A percentile compares a stretch with the other conserved stretches of the same genome.
Conservation (phyloP, 2,797 vertebrate genomes). For the Erethizon dorsatum region DNA sequence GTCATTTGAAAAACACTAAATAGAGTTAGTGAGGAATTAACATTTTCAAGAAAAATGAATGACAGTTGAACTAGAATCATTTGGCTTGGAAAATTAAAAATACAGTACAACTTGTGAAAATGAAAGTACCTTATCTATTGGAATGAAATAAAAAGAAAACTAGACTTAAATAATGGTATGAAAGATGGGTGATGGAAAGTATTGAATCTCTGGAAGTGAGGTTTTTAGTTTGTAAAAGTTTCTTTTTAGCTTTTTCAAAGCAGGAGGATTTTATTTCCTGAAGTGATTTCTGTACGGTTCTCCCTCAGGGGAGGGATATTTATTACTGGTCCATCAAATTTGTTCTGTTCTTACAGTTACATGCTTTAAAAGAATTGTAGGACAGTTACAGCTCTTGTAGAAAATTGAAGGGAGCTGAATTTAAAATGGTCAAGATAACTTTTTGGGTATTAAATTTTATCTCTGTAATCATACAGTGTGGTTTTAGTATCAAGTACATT, state of each 20-base stretch:
- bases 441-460: not conserved
- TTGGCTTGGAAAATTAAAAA: not conserved
- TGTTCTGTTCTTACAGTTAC: not conserved
- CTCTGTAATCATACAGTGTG: not conserved
- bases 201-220: not conserved
- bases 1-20: not conserved
- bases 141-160: slow-evolving; percentile 45
- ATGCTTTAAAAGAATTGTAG: not conserved
- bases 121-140: not conserved
- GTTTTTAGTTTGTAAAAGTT: not conserved
- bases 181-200: not conserved
- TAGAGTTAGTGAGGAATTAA: slow-evolving; percentile 43
- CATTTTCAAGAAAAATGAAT: slow-evolving; percentile 25
- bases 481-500: slow-evolving; percentile 64
- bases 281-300: not conserved
- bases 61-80: not conserved
- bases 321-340: not conserved
- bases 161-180: not conserved
- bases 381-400: not conserved
- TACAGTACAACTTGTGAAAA: not conserved
- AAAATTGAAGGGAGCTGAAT: not conserved
- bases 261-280: not conserved
- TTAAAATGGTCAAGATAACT: slow-evolving; percentile 26
- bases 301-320: not conserved
- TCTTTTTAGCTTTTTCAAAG: slow-evolving; percentile 30